Conservation (phyloP, 2,888 invertebrate genomes). For the Alsophila aescularia region DNA sequence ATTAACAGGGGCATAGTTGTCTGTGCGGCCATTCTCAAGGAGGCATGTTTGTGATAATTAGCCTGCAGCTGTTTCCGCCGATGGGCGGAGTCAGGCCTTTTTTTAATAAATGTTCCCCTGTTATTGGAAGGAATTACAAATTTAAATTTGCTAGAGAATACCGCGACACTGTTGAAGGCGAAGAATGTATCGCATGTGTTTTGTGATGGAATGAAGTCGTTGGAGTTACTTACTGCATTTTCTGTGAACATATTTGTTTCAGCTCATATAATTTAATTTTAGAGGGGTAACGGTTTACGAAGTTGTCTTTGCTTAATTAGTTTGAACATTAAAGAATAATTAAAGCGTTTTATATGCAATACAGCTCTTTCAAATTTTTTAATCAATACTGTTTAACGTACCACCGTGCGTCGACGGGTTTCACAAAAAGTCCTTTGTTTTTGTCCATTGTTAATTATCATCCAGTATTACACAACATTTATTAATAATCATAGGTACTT, state of each 20-base stretch:
- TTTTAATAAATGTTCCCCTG: slow-evolving; percentile 74
- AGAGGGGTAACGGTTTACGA: not conserved
- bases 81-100: slow-evolving; percentile 68
- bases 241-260: not conserved
- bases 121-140: slow-evolving; percentile 81
- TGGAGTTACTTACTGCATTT: not conserved
- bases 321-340: too few relatives aligned
- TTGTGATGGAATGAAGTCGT: slow-evolving; percentile 48
- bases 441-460: not conserved
- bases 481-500: not conserved
- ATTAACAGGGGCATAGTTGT: slow-evolving; percentile 61
- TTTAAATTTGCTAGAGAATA: slow-evolving; percentile 80
- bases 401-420: too few relatives aligned
- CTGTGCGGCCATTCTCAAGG: slow-evolving; percentile 63
- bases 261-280: not conserved
- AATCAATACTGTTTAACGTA: too few relatives aligned
- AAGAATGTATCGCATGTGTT: slow-evolving; percentile 79
- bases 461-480: not conserved
- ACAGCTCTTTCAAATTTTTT: too few relatives aligned
- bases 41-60: slow-evolving; percentile 77
- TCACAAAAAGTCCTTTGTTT: too few relatives aligned
- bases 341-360: too few relatives aligned
- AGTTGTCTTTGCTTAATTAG: too few relatives aligned
- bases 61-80: slow-evolving; percentile 81
- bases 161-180: slow-evolving; percentile 66